Evolutionary conservation across 35 echinoderm and acorn worm species (phyloP).

Genomic region (Strongylocentrotus purpuratus): DNA sequence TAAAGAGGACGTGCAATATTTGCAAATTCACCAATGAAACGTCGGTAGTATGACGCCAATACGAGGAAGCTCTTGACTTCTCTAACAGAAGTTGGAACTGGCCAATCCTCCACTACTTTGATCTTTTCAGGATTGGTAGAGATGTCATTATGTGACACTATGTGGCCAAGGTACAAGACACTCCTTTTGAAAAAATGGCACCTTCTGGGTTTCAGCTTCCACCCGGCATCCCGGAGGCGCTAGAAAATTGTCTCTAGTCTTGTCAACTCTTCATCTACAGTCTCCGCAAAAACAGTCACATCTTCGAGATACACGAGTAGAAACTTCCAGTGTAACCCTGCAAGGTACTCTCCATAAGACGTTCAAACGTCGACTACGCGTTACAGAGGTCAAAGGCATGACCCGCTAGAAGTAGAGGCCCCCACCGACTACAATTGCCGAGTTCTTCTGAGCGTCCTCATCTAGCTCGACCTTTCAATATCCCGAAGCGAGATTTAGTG

Average conservation of each 20-base stretch:
- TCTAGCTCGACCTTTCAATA: constrained; percentile 66
- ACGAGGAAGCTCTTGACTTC: constrained; percentile 65
- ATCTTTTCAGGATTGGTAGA: no score
- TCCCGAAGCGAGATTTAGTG: constrained; percentile 62
- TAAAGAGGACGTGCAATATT: constrained; percentile 29
- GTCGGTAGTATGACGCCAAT: constrained; percentile 47
- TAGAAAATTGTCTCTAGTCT: no score
- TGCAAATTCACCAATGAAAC: constrained; percentile 58
- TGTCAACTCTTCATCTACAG: constrained; percentile 22
- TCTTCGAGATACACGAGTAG: constrained; percentile 60
- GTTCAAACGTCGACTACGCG: constrained; percentile 70
- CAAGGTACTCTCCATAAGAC: constrained; percentile 62
- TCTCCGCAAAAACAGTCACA: constrained; percentile 34
- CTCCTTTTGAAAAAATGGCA: no score
- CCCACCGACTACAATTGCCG: constrained; percentile 61
- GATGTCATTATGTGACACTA: no score
- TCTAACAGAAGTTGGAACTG: constrained; percentile 7
- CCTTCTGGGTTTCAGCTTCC: no score
- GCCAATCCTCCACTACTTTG: no score
- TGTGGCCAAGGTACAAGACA: no score
- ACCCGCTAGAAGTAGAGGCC: constrained; percentile 62
- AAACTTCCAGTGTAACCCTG: constrained; percentile 58
- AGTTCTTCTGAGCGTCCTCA: constrained; percentile 63
- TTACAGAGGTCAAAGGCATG: constrained; percentile 72
- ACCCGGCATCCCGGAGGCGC: no score